These are phyloP conservation scores for Acleris literana DNA, from an alignment of 2,888 invertebrate genomes.

Conservation along the genomic window DNA sequence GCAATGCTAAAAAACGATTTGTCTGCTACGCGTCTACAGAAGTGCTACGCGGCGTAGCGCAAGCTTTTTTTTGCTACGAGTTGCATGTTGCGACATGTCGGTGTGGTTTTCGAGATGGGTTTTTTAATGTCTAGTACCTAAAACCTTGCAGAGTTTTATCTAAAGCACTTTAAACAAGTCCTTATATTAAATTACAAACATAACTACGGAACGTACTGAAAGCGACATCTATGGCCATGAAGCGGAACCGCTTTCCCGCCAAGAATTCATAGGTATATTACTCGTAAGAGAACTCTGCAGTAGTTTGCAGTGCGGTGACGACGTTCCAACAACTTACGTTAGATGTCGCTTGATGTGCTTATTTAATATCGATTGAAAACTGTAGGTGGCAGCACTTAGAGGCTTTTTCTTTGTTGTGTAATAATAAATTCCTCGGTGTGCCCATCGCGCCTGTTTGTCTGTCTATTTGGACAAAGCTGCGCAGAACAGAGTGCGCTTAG, in stretches of 20 bases:
- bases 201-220: not conserved
- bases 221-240: conserved; percentile 15
- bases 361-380: not conserved
- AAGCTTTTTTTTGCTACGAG: too few species aligned
- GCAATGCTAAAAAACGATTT: not conserved
- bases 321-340: not conserved
- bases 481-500: too few species aligned
- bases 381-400: conserved; percentile 17
- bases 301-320: not conserved
- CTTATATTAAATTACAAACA: too few species aligned
- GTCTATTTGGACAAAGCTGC: too few species aligned
- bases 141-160: too few species aligned
- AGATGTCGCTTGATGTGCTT: conserved; percentile 9
- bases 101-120: too few species aligned
- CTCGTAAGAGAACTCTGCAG: not conserved
- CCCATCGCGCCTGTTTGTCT: too few species aligned
- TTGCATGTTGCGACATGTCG: too few species aligned
- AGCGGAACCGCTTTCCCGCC: not conserved
- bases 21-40: not conserved
- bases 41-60: conserved; percentile 1
- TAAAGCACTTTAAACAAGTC: too few species aligned
- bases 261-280: not conserved
- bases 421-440: too few species aligned
- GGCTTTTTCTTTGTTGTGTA: not conserved
- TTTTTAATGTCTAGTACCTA: too few species aligned